Percentiles rank a stretch among this genome's conserved stretches.
Evolutionary conservation across 2,797 vertebrate species (phyloP).

Genomic region (Numenius phaeopus): DNA sequence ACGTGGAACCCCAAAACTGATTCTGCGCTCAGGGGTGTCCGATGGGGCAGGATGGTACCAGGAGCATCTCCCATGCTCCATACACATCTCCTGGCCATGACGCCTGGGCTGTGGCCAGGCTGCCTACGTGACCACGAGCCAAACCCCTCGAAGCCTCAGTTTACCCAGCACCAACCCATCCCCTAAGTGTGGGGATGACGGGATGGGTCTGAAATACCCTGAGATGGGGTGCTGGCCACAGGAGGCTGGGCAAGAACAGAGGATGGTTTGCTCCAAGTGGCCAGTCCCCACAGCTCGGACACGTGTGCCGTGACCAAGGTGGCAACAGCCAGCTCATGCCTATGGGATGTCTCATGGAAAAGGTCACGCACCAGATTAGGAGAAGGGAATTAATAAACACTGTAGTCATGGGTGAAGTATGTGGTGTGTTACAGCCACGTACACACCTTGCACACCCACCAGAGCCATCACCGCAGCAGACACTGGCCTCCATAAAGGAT

Average conservation of each 20-base stretch:
- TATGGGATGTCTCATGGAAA: background rate
- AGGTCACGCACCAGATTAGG: background rate
- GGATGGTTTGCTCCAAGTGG: background rate
- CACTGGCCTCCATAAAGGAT: rapidly evolving
- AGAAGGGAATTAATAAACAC: background rate
- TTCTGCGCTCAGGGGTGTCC: background rate
- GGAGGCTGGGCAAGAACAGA: background rate
- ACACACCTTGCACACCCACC: background rate
- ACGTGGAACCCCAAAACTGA: background rate
- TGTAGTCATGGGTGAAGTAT: rapidly evolving
- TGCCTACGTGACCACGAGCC: background rate
- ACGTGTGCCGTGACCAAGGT: rapidly evolving
- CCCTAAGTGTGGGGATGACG: background rate
- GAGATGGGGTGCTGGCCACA: background rate
- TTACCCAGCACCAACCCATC: background rate
- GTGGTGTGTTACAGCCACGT: rapidly evolving
- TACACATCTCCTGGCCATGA: rapidly evolving
- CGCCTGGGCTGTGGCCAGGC: background rate
- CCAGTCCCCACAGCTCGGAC: background rate
- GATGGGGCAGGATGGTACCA: rapidly evolving
- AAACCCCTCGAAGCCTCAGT: constrained; percentile 32
- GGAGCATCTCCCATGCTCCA: background rate
- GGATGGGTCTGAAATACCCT: background rate
- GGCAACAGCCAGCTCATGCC: background rate
- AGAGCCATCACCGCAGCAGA: background rate